Evolutionary conservation across 2,797 vertebrate genomes (phyloP), one percentile per base, ranked within the genome.

Genomic region (Mallotus villosus): DNA sequence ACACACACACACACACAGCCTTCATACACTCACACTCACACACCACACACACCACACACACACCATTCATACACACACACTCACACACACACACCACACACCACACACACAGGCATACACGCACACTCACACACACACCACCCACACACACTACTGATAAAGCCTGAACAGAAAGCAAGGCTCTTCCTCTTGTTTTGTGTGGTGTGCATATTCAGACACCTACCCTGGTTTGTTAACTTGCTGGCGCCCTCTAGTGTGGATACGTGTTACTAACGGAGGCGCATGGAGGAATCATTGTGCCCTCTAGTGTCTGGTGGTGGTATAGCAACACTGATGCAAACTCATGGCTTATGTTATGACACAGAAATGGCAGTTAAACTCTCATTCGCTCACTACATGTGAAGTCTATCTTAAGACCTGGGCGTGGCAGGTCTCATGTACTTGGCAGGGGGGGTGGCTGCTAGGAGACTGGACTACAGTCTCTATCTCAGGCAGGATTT

Each of bases 161-260:
- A 53, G 72, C 34, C 17, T 41, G 64, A 24, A 25, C 72, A 19
- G n/a, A 67, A 37, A 63, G n/a, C 46, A 32, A 8, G 64, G 21
- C 61, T 69, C 32, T 63, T 73, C 17, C 53, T 66, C 32, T 21
- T 69, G 68, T 66, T 25, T 21, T 69, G 68, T 49, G 71, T 57
- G 81, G 76, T 74, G 69, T 71, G 67, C 37, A 71, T 69, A 67
- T 73, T 65, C 51, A 61, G 67, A 72, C 49, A 67, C 82, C 75
- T 75, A 62, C 19, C 21, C 22, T 64, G 2, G 61, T 82, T 82
- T 70, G 78, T 34, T 74, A 58, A 77, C 75, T 67, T 68, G 53
- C 22, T 64, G 74, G 84, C 79, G 8, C 87, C 91, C 78, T 86
- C 92, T 90, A 62, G 84, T 92, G 93, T 77, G 63, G 21, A 46